Evolutionary conservation across 1,140 invertebrate species (phyloP), one percentile per base, ranked within the genome.

Genomic region (Drosophila nannoptera): DNA sequence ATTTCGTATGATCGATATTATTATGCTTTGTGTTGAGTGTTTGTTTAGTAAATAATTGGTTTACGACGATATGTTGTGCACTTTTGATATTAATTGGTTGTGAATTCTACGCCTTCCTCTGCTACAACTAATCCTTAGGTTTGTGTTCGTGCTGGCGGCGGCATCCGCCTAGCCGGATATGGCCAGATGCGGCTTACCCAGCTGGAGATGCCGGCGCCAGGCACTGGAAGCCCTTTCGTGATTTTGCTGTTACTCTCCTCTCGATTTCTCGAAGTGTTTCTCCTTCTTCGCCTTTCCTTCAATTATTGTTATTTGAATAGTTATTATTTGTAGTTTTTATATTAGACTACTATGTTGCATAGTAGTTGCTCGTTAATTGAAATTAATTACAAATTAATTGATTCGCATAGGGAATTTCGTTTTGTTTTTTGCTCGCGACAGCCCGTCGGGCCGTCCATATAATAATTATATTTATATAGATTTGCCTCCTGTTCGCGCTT

Each of bases 341-440:
- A 22, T 67, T 71, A 69, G 42, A 65, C 52, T 35, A 63, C 59
- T 63, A 63, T 63, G 31, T 62, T 45, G 14, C 46, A 46, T 70
- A 66, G 54, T 63, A 36, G 52, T 55, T 65, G 22, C 53, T 73
- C 69, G 70, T 68, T 81, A 84, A 81, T 87, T 88, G 78, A 88
- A 88, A 88, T 88, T 88, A 88, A 88, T 88, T 88, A 87, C 78
- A 88, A 88, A 88, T 88, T 88, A 88, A 88, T 88, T 88, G 87
- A 88, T 88, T 87, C 87, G 77, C 87, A 88, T 88, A 88, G 87
- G 87, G 87, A 88, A 63, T 83, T 72, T 75, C 65, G 60, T 75
- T 52, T 62, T 59, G 31, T 36, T 66, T 56, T 58, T 60, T 31
- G 53, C 43, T 73, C 32, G 49, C 12, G 54, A 31, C 54, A 40